A percentile compares a stretch with the other conserved stretches of the same genome.
Evolutionary conservation across 2,113 vertebrate genomes (phyloP).

Genomic region (Sylvia atricapilla): DNA sequence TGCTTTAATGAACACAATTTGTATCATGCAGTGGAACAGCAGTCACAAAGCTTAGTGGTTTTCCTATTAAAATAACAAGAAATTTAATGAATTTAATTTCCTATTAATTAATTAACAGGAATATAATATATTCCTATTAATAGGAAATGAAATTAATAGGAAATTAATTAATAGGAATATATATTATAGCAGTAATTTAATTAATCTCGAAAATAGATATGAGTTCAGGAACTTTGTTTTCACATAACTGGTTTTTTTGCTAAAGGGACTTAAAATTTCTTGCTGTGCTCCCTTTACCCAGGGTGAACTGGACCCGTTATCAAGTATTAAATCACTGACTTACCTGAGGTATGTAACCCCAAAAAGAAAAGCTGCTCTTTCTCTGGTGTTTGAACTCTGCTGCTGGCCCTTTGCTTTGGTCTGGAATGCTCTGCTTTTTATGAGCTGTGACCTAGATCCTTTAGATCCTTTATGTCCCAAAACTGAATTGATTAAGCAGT

Average conservation of each 20-base stretch:
- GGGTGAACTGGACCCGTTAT: constrained; percentile 93
- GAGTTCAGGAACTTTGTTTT: background rate
- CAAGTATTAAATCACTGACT: constrained; percentile 85
- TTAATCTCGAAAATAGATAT: background rate
- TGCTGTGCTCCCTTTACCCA: constrained; percentile 32
- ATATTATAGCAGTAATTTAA: background rate
- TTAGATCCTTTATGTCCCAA: background rate
- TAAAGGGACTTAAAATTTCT: background rate
- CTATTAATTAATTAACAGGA: too few relatives aligned
- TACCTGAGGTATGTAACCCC: constrained; percentile 84
- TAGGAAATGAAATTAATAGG: too few relatives aligned
- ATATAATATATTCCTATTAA: too few relatives aligned
- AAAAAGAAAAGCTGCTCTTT: background rate
- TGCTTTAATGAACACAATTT: background rate
- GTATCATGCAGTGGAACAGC: background rate
- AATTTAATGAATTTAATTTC: too few relatives aligned
- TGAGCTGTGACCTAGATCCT: background rate
- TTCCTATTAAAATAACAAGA: background rate
- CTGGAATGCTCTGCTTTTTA: background rate
- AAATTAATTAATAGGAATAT: too few relatives aligned
- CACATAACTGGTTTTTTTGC: background rate
- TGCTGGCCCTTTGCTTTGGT: background rate
- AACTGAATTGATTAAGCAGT: background rate
- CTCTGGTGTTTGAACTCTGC: background rate
- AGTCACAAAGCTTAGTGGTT: background rate